A percentile compares a stretch with the other conserved stretches of the same genome.
phyloP scores from a whole-genome alignment of 2,113 vertebrate genomes.

The Trachemys scripta region DNA sequence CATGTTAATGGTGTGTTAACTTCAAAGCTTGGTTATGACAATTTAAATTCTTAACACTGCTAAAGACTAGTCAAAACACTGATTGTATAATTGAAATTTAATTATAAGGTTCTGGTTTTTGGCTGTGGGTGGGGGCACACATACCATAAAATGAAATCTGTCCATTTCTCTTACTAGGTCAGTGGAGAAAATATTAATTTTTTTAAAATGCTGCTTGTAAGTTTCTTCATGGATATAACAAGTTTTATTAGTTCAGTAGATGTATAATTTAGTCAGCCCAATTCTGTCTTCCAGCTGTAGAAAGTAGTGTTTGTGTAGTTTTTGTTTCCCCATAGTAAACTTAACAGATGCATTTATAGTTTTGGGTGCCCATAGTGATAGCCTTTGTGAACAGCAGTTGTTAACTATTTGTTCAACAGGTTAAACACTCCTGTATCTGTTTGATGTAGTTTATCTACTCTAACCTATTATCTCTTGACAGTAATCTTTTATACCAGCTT shows the following conservation, averaged over 20 bases:
- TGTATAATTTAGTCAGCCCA: background rate
- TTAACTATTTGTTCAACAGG: background rate
- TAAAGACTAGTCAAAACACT: slow-evolving; percentile 9
- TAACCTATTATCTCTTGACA: background rate
- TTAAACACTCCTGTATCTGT: background rate
- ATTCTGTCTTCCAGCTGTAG: background rate
- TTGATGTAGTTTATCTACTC: background rate
- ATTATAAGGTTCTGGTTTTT: background rate
- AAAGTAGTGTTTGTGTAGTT: background rate
- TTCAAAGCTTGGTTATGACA: slow-evolving; percentile 16
- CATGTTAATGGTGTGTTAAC: slow-evolving; percentile 20
- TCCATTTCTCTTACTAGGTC: background rate
- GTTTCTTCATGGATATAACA: background rate
- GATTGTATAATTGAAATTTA: background rate
- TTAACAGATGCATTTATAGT: background rate
- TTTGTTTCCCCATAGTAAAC: background rate
- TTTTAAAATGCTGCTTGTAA: background rate
- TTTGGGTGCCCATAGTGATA: background rate
- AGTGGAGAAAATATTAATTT: slow-evolving; percentile 27
- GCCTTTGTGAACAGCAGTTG: too few relatives aligned
- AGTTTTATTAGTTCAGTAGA: background rate
- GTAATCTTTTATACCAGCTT: background rate
- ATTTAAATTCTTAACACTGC: slow-evolving; percentile 33
- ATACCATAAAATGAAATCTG: slow-evolving; percentile 14
- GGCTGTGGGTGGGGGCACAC: background rate